Percentiles rank a stretch among this genome's conserved stretches.
Conservation (phyloP, 92 coral and sea anemone genomes). For the Scolanthus callimorphus region DNA sequence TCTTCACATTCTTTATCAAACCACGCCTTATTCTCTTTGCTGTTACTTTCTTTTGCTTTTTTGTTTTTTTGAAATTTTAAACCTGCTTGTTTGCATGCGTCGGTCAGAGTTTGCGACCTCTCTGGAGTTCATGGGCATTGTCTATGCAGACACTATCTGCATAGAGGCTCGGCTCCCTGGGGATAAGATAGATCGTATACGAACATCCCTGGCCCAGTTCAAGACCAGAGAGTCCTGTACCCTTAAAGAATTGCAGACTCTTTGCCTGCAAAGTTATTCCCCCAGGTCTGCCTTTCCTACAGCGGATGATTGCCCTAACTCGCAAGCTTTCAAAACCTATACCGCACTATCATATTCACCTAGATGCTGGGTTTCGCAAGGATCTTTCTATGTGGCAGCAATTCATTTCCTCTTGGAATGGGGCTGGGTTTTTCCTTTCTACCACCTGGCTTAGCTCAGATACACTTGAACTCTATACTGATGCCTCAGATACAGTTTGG, state of each 20-base stretch:
- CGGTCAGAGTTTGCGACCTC: too few relatives aligned
- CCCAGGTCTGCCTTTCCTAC: conserved; percentile 41
- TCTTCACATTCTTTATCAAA: too few relatives aligned
- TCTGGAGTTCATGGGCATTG: conserved; percentile 42
- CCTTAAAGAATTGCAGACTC: conserved; percentile 35
- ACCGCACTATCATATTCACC: conserved; percentile 42
- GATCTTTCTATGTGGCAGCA: conserved; percentile 54
- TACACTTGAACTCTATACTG: too few relatives aligned
- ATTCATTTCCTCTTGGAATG: too few relatives aligned
- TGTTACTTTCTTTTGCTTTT: too few relatives aligned
- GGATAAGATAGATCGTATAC: conserved; percentile 27
- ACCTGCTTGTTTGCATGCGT: too few relatives aligned
- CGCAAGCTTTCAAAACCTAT: conserved; percentile 8
- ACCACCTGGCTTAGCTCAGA: conserved; percentile 21
- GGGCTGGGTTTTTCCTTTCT: too few relatives aligned
- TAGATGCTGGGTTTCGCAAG: conserved; percentile 25
- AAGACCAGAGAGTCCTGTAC: conserved; percentile 22
- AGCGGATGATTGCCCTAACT: conserved; percentile 43
- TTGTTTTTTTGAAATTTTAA: too few relatives aligned
- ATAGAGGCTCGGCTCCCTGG: conserved; percentile 48
- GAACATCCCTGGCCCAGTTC: conserved; percentile 8
- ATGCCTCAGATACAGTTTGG: conserved; percentile 24
- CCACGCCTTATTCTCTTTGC: too few relatives aligned
- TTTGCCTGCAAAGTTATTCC: conserved; percentile 53
- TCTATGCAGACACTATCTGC: conserved; percentile 12